A percentile compares a stretch with the other conserved stretches of the same genome.
These are phyloP conservation scores for Antechinus flavipes DNA, from an alignment of 2,113 vertebrate species.

Conservation along the genomic window DNA sequence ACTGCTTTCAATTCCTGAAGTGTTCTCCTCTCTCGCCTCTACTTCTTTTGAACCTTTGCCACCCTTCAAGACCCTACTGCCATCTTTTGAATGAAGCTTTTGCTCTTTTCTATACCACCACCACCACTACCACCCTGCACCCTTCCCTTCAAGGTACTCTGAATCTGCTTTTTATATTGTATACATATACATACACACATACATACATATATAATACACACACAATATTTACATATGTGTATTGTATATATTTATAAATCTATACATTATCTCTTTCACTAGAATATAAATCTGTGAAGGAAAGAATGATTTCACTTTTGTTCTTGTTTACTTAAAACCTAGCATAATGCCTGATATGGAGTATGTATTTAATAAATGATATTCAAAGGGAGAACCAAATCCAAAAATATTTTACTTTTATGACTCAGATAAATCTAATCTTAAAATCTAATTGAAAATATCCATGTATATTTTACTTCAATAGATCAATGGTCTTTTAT, in stretches of 20 bases:
- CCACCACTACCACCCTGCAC: too few species aligned
- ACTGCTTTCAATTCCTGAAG: background rate
- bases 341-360: background rate
- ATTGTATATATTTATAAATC: background rate
- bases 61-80: background rate
- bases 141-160: background rate
- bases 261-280: background rate
- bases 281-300: background rate
- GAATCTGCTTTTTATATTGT: background rate
- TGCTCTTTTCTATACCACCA: background rate
- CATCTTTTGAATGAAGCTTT: background rate
- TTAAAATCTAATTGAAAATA: conserved; percentile 66
- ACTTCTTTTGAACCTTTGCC: background rate
- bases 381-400: conserved; percentile 43
- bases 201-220: too few species aligned
- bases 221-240: background rate
- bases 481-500: conserved; percentile 37
- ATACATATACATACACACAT: too few species aligned
- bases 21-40: background rate
- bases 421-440: conserved; percentile 60
- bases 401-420: conserved; percentile 69
- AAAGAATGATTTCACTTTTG: background rate
- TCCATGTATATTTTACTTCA: conserved; percentile 47
- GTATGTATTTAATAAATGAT: background rate
- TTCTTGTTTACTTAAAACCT: background rate